A percentile compares a stretch with the other conserved stretches of the same genome.
Evolutionary conservation across 2,888 invertebrate species (phyloP).

Genomic region (Baronia brevicornis): DNA sequence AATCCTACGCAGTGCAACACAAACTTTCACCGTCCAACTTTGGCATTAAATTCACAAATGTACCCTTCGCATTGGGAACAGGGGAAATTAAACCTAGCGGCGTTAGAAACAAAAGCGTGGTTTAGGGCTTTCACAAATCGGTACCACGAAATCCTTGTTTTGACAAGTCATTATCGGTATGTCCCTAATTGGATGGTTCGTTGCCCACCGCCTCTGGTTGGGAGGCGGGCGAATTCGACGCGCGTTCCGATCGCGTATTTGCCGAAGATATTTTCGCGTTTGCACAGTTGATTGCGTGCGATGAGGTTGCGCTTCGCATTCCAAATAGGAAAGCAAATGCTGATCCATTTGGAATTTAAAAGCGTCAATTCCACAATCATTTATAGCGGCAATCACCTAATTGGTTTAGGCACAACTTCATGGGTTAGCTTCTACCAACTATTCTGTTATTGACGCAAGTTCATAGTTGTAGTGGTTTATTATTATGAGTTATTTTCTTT

Average conservation of each 20-base stretch:
- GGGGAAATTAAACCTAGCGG: conserved; percentile 31
- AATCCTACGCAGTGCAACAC: conserved; percentile 54
- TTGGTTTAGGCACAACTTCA: no score
- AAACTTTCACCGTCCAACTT: conserved; percentile 70
- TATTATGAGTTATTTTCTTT: no score
- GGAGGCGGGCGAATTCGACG: conserved; percentile 37
- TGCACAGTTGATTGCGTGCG: conserved; percentile 54
- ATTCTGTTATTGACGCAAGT: no score
- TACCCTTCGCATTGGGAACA: conserved; percentile 19
- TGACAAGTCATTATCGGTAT: conserved; percentile 70
- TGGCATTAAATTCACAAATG: conserved; percentile 49
- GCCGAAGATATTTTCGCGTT: conserved; percentile 61
- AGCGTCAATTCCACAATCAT: conserved; percentile 12
- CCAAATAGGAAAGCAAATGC: conserved; percentile 27
- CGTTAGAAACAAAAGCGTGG: conserved; percentile 25
- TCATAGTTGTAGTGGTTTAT: no score
- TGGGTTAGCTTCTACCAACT: no score
- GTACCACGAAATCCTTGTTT: conserved; percentile 52
- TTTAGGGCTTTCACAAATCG: conserved; percentile 20
- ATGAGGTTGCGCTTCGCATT: conserved; percentile 43
- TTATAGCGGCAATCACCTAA: conserved; percentile 6
- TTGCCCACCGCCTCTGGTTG: conserved; percentile 35
- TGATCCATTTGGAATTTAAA: conserved; percentile 6
- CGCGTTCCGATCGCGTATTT: conserved; percentile 49
- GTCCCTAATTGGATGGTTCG: conserved; percentile 62